Evolutionary conservation across 2,888 invertebrate genomes (phyloP), one percentile per base, ranked within the genome.

Genomic region (Hypena proboscidalis): DNA sequence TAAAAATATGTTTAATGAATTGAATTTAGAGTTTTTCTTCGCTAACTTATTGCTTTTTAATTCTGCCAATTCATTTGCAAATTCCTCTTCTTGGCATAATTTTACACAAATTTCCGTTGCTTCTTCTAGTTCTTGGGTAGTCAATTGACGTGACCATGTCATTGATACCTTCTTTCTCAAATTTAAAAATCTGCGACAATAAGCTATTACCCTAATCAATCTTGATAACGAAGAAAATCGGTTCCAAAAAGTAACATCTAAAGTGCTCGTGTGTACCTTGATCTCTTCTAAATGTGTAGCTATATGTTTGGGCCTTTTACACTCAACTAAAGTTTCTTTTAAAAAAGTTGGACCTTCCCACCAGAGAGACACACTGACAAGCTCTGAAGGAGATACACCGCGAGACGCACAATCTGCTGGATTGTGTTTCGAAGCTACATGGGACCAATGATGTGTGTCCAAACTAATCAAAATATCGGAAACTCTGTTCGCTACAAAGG

Each of bases 331-430:
- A 5, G 7, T 8, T 21, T 34, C 7, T 1, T 26, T 23, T 17
- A 26, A 10, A 17, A 25, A 35, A 4, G 8, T 11, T 10, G 35
- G 35, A 13, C 35, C 35, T 2, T 15, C 7, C 3, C 25, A 1
- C 35, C 35, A 35, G 1, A 25, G 5, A 4, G 3, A 5, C 4
- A 26, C 4, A 1, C 6, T 6, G 5, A 5, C 6, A 17, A n/a
- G 8, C 4, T 14, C 10, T 7, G 6, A 2, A 7, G 25, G 10
- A 8, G 7, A 27, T 3, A 27, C 14, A 6, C 32, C 32, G 21
- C 32, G 32, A 20, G 33, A 33, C 1, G 33, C 20, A 7, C 19
- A 26, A 8, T 27, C 36, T 1, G 36, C 36, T 6, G 26, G 36
- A 11, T 36, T 36, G 1, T 14, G 14, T n/a, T 26, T 27, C 1